phyloP scores from a whole-genome alignment of 2,888 invertebrate genomes.

The Dyspetes luteomarginatus region DNA sequence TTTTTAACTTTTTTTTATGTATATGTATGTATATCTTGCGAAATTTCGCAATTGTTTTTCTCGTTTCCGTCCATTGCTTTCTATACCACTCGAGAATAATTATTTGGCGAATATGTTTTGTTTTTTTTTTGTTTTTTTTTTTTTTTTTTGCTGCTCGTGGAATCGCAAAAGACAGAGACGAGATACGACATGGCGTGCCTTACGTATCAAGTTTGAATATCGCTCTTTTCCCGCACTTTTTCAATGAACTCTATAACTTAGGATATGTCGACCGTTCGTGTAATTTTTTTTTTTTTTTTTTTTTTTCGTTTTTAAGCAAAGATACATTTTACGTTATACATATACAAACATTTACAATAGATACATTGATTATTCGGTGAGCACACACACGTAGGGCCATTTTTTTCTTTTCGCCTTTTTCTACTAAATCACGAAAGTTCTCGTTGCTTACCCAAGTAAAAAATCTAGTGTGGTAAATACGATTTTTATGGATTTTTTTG shows the following conservation, averaged over 20 bases:
- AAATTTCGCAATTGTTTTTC: constrained; percentile 69
- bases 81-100: constrained; percentile 5
- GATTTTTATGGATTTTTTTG: no score
- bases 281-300: constrained; percentile 50
- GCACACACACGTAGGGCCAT: constrained; percentile 61
- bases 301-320: constrained; percentile 72
- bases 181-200: constrained; percentile 42
- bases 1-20: constrained; percentile 65
- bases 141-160: constrained; percentile 12
- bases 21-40: constrained; percentile 77
- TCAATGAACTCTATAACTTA: constrained; percentile 75
- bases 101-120: constrained; percentile 15
- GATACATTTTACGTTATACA: constrained; percentile 81
- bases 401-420: constrained; percentile 28
- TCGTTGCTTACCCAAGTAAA: no score
- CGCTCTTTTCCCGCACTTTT: constrained; percentile 35
- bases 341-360: constrained; percentile 83
- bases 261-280: constrained; percentile 78
- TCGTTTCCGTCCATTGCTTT: constrained; percentile 49
- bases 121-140: constrained; percentile 12
- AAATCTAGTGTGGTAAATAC: no score
- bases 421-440: constrained; percentile 24
- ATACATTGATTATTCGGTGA: constrained; percentile 75
- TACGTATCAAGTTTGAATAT: constrained; percentile 60
- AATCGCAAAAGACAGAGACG: constrained; percentile 45